Evolutionary conservation across 35 echinoderm and acorn worm species (phyloP), one percentile per base, ranked within the genome.

Genomic region (Chiridota heheva): DNA sequence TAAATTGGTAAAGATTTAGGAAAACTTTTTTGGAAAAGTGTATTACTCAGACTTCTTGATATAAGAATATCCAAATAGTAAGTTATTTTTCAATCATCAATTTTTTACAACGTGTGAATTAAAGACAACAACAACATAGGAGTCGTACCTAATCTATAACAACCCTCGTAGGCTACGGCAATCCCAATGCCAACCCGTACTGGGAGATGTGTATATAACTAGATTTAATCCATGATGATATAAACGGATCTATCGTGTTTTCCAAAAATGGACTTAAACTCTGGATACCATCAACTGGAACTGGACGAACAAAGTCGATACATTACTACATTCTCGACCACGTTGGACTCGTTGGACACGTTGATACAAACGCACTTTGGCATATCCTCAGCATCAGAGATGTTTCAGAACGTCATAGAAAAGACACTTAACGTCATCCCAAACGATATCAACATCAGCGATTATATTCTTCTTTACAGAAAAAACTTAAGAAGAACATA

Each of bases 281-380:
- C 73, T 13, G 86, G 86, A 10, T 88, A 88, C 42, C 86, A 88
- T 34, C 82, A 85, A 33, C 32, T 73, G 22, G 69, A 75, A 59
- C 31, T 84, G 4, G 69, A 39, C n/a, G 18, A 41, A 57, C 40
- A 58, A 35, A 82, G 76, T 28, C 32, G 76, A 56, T 88, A 78
- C 42, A 88, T 89, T 30, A 89, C 86, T 29, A 89, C 86, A 2
- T 83, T 89, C 78, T 32, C 47, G n/a, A 83, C 86, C 86, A 89
- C 36, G 32, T 29, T 30, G 80, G 80, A 7, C 38, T 84, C n/a
- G n/a, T n/a, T n/a, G n/a, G n/a, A n/a, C n/a, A 32, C 58, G 32
- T 6, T 27, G 60, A 44, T 64, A 63, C 60, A 87, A 87, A 61
- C 49, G 84, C n/a, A 60, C 37, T 87, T 87, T 38, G 73, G 84